Evolutionary conservation across 2,888 invertebrate species (phyloP).

Genomic region (Dasypolia templi): DNA sequence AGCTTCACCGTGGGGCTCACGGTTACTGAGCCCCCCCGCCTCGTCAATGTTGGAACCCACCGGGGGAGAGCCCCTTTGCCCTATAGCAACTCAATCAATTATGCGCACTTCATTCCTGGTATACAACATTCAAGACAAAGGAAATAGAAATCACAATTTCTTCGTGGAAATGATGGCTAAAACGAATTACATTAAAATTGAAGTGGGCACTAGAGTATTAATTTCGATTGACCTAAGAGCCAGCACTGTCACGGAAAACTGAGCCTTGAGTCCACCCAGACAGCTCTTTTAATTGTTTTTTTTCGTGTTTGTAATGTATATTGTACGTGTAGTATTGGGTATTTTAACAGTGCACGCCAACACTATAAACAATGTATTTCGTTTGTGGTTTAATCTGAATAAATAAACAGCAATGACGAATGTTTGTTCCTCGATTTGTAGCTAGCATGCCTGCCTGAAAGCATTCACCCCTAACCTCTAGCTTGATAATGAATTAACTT

Average conservation of each 20-base stretch:
- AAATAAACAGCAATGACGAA: conserved; percentile 39
- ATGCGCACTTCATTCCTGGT: conserved; percentile 6
- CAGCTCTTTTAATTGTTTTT: conserved; percentile 46
- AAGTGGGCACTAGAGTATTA: conserved; percentile 46
- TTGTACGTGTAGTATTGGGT: conserved; percentile 43
- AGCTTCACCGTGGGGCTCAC: too few species aligned
- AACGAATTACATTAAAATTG: conserved; percentile 32
- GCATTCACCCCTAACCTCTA: conserved; percentile 38
- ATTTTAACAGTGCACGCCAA: conserved; percentile 51
- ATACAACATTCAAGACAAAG: conserved; percentile 10
- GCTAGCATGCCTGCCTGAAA: conserved; percentile 28
- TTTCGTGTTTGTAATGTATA: conserved; percentile 40
- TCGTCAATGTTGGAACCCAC: too few species aligned
- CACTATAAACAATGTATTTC: conserved; percentile 36
- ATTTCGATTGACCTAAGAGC: conserved; percentile 47
- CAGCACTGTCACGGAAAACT: conserved; percentile 42
- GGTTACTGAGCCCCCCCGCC: too few species aligned
- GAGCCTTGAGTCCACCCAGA: conserved; percentile 38
- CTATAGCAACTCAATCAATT: conserved; percentile 7
- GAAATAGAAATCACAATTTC: conserved; percentile 22
- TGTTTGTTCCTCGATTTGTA: conserved; percentile 45
- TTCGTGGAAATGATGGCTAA: conserved; percentile 26
- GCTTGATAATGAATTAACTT: conserved; percentile 31
- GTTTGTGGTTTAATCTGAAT: conserved; percentile 40
- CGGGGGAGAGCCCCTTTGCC: too few species aligned